Percentiles rank a stretch among this genome's conserved stretches.
These are phyloP conservation scores for Jordanella pulchra DNA, from an alignment of 2,797 vertebrate species.

Conservation along the genomic window DNA sequence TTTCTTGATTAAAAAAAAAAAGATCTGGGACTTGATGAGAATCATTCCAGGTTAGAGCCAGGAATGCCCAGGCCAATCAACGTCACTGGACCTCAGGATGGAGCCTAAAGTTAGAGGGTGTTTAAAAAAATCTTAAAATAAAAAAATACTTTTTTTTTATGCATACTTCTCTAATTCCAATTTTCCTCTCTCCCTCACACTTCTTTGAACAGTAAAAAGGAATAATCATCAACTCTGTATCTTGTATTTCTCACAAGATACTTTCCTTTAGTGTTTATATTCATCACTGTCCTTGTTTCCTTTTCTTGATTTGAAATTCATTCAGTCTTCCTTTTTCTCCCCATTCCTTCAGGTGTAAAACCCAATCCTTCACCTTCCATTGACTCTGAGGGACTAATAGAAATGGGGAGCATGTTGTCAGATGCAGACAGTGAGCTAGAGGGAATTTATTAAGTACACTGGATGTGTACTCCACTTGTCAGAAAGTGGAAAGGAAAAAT, in stretches of 20 bases:
- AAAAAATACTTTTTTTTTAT: neutral
- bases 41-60: no score
- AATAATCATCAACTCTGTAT: slow-evolving; percentile 18
- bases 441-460: slow-evolving; percentile 68
- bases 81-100: no score
- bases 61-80: no score
- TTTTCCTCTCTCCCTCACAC: neutral
- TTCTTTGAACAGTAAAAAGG: neutral
- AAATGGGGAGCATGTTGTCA: slow-evolving; percentile 64
- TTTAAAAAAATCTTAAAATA: neutral
- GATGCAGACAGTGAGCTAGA: slow-evolving; percentile 60
- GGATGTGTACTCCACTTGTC: slow-evolving; percentile 68
- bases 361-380: slow-evolving; percentile 37
- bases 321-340: neutral
- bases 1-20: no score
- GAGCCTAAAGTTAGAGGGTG: neutral
- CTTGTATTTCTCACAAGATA: slow-evolving; percentile 15
- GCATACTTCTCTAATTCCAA: neutral
- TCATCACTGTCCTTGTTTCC: neutral
- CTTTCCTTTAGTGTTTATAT: neutral
- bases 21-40: no score
- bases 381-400: slow-evolving; percentile 60
- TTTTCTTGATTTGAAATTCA: slow-evolving; percentile 24
- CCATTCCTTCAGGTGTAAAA: slow-evolving; percentile 19
- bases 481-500: slow-evolving; percentile 47